phyloP scores from a whole-genome alignment of 2,888 invertebrate species.

The Meteorus cinctellus region DNA sequence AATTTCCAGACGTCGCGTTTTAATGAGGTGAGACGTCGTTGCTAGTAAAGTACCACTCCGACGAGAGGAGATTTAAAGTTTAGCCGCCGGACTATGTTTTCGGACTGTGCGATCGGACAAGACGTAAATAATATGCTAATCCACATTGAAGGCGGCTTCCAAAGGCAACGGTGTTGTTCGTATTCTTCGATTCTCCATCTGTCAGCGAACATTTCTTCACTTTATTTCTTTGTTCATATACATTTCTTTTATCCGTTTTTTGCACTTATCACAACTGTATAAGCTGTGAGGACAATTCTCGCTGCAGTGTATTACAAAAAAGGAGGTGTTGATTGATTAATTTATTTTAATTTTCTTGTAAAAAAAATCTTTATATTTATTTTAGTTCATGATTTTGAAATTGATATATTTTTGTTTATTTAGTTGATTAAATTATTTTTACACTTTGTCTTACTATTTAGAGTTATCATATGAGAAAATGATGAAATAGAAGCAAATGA shows the following conservation, averaged over 20 bases:
- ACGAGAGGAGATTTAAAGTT: constrained; percentile 70
- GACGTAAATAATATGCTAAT: constrained; percentile 72
- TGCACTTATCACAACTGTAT: not conserved
- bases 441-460: too few relatives aligned
- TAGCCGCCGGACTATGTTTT: constrained; percentile 51
- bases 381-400: too few relatives aligned
- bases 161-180: constrained; percentile 36
- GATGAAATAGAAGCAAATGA: too few relatives aligned
- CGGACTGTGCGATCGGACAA: constrained; percentile 33
- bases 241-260: constrained; percentile 5
- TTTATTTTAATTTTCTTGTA: too few relatives aligned
- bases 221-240: constrained; percentile 14
- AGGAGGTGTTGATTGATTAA: too few relatives aligned
- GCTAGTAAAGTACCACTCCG: constrained; percentile 61
- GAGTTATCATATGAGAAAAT: too few relatives aligned
- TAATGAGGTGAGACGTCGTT: constrained; percentile 62
- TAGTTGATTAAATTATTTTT: too few relatives aligned
- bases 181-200: constrained; percentile 30
- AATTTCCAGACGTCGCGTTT: constrained; percentile 55
- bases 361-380: too few relatives aligned
- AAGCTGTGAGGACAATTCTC: not conserved
- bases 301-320: too few relatives aligned
- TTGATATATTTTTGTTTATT: too few relatives aligned
- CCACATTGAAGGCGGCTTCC: constrained; percentile 56
- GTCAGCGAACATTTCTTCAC: not conserved